A percentile compares a stretch with the other conserved stretches of the same genome.
Conservation (phyloP, 2,888 invertebrate species). For the Stramonita haemastoma region DNA sequence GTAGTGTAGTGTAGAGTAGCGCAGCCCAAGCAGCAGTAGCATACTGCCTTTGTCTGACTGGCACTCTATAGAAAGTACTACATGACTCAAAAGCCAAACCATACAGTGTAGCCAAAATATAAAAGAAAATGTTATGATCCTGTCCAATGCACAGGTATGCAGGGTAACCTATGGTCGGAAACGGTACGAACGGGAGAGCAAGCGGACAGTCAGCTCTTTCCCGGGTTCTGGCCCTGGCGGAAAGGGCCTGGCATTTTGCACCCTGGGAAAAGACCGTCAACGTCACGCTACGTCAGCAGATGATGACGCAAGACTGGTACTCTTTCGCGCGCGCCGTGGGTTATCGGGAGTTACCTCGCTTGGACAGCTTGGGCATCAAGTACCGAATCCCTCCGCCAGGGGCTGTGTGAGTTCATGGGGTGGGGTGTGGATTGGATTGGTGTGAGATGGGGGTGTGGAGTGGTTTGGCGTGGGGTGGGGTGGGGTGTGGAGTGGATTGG, state of each 20-base stretch:
- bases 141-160: conserved; percentile 43
- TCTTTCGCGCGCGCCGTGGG: conserved; percentile 62
- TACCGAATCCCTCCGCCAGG: conserved; percentile 65
- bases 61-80: no score
- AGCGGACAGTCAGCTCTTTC: conserved; percentile 52
- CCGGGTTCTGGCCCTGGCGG: conserved; percentile 57
- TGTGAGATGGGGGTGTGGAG: background rate
- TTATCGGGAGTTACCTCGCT: conserved; percentile 55
- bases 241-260: conserved; percentile 63
- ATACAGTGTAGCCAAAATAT: no score
- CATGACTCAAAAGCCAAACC: no score
- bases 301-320: conserved; percentile 57
- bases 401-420: conserved; percentile 38
- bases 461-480: background rate
- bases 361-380: conserved; percentile 57
- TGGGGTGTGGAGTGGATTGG: background rate
- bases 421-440: background rate
- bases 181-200: conserved; percentile 52
- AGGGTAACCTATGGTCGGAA: conserved; percentile 57
- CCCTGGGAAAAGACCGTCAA: conserved; percentile 54
- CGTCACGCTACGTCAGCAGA: conserved; percentile 20
- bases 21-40: no score
- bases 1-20: no score
- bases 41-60: no score
- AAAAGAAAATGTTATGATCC: no score